Base-by-base conservation (phyloP, 2,888 invertebrate genomes). In the Papilio protenor region DNA sequence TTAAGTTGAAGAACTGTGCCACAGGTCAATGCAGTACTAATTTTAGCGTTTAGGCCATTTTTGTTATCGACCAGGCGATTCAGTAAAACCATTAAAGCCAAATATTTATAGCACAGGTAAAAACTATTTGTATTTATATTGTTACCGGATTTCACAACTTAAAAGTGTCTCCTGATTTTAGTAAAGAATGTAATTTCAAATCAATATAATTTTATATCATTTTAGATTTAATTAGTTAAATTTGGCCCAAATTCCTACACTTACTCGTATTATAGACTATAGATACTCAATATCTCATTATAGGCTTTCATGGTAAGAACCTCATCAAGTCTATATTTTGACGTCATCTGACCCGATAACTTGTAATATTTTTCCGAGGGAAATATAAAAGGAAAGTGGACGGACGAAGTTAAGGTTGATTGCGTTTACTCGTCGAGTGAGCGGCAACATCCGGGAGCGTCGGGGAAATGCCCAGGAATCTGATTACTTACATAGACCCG, bases 371-470 rank as follows among this genome's bases (percentile, higher is more conserved):
- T 64, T 79, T 69, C 77, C 78, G 77, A 80, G 66, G 81, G 82
- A 81, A 83, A 83, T 80, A 81, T 82, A 81, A 79, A 83, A 75
- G 79, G 81, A 81, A 75, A 27, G 81, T 77, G 77, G 79, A 74
- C 82, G 77, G 81, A 83, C 84, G 87, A 88, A 88, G 89, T 87
- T 86, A 89, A 89, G 86, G 88, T 85, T 88, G 88, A 88, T 88
- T 89, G 87, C 87, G 88, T 89, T 87, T 89, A 87, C 84, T 90
- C 87, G 88, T 87, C 87, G 89, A 88, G 87, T 86, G 87, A 90
- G 89, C 87, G 87, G 88, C 89, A 89, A 91, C 89, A 92, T 92
- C 93, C 92, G 91, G 89, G 85, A 87, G 82, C 84, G 87, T 85
- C 87, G 82, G 85, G 87, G 87, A 87, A 87, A 85, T 82, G 88